These are phyloP conservation scores for Channa striata DNA, from an alignment of 2,797 vertebrate genomes.

Conservation along the genomic window DNA sequence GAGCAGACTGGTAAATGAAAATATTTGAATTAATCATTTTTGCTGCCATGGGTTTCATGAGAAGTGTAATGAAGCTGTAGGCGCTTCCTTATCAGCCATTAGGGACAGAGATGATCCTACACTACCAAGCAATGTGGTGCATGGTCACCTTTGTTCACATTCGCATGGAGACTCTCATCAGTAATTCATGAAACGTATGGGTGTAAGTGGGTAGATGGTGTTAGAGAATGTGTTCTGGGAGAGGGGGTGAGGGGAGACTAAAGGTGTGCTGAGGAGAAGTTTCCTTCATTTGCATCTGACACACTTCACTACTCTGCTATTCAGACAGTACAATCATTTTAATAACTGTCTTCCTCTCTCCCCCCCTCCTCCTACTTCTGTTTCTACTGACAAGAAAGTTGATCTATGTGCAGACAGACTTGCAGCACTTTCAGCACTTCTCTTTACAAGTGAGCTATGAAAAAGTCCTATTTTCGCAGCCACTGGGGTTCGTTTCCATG, in stretches of 20 bases:
- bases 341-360: slow-evolving; percentile 77
- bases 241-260: slow-evolving; percentile 56
- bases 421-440: slow-evolving; percentile 63
- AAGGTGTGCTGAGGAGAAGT: slow-evolving; percentile 74
- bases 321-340: slow-evolving; percentile 81
- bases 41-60: slow-evolving; percentile 15
- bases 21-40: slow-evolving; percentile 25
- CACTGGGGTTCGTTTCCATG: slow-evolving; percentile 37
- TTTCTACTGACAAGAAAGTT: slow-evolving; percentile 74
- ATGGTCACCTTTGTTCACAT: slow-evolving; percentile 59
- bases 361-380: slow-evolving; percentile 46
- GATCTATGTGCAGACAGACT: slow-evolving; percentile 63
- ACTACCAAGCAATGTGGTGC: slow-evolving; percentile 39
- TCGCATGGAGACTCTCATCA: slow-evolving; percentile 68
- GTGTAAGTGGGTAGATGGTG: slow-evolving; percentile 62
- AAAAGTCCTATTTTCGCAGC: slow-evolving; percentile 54
- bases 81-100: slow-evolving; percentile 38
- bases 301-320: slow-evolving; percentile 83
- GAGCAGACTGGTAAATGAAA: slow-evolving; percentile 13
- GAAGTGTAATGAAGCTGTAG: slow-evolving; percentile 23
- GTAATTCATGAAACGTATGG: slow-evolving; percentile 70
- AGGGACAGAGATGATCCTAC: slow-evolving; percentile 40
- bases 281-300: slow-evolving; percentile 83
- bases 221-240: slow-evolving; percentile 64
- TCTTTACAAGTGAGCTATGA: slow-evolving; percentile 51